phyloP scores from a whole-genome alignment of 2,888 invertebrate genomes.

The Acronicta psi region DNA sequence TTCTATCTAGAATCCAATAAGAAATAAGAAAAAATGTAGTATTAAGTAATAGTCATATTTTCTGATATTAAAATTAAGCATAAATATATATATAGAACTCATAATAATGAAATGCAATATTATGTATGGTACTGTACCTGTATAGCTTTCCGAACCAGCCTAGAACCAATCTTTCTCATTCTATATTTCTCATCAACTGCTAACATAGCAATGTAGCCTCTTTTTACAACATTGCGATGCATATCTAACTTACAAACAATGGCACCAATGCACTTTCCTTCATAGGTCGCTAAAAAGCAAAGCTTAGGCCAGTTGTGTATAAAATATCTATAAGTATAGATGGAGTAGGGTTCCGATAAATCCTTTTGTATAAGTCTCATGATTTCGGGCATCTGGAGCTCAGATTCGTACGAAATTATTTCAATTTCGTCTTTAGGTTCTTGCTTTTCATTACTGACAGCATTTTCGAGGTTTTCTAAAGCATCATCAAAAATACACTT shows the following conservation, averaged over 20 bases:
- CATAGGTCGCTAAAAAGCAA: conserved; percentile 98
- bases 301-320: conserved; percentile 99
- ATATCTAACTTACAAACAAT: conserved; percentile 99
- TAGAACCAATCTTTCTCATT: conserved; percentile 97
- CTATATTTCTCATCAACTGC: conserved; percentile 99
- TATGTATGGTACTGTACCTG: conserved; percentile 77
- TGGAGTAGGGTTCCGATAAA: conserved; percentile 99
- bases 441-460: conserved; percentile 64
- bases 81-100: no score
- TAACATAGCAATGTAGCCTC: conserved; percentile 99
- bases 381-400: conserved; percentile 99
- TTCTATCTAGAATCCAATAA: not conserved
- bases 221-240: conserved; percentile 95
- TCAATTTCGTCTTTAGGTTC: conserved; percentile 75
- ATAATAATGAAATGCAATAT: no score
- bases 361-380: conserved; percentile 99
- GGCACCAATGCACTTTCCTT: conserved; percentile 97
- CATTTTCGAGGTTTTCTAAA: conserved; percentile 66
- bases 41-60: no score
- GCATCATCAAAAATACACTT: conserved; percentile 67
- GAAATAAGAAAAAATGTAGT: not conserved
- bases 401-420: conserved; percentile 94
- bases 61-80: no score
- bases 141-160: conserved; percentile 94
- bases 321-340: conserved; percentile 99